These are phyloP conservation scores for Saguinus midas DNA, from an alignment of 2,113 vertebrate species.

Conservation along the genomic window DNA sequence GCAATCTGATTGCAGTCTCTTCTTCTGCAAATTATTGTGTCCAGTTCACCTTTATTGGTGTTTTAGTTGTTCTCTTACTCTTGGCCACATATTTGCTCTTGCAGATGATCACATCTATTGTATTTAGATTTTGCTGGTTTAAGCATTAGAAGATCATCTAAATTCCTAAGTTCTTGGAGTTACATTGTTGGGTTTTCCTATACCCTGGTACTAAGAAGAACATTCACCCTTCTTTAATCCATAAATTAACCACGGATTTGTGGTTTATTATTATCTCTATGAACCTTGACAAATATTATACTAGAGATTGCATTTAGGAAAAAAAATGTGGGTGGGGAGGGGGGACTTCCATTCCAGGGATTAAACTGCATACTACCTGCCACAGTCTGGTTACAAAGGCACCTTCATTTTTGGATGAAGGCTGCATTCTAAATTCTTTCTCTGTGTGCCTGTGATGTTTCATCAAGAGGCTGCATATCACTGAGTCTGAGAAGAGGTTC, in stretches of 20 bases:
- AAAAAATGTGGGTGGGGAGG: background rate
- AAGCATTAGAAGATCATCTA: background rate
- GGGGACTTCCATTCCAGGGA: background rate
- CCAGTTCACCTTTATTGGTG: background rate
- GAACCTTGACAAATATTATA: background rate
- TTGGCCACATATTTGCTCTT: background rate
- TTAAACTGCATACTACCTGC: background rate
- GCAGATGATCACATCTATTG: background rate
- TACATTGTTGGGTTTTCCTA: background rate
- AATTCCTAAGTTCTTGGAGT: background rate
- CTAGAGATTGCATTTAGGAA: background rate
- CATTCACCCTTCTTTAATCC: background rate
- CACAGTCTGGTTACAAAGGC: background rate
- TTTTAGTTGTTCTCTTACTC: background rate
- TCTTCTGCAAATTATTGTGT: background rate
- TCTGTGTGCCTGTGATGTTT: background rate
- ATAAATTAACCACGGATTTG: background rate
- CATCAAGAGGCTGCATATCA: background rate
- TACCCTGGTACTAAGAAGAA: background rate
- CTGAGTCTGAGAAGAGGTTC: conserved; percentile 27
- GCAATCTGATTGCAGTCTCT: background rate
- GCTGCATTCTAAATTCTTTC: background rate
- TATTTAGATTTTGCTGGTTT: background rate
- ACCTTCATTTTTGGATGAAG: background rate
- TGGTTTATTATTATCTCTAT: background rate